Evolutionary conservation across 2,888 invertebrate genomes (phyloP), one percentile per base, ranked within the genome.

Genomic region (Ypsolopha sequella): DNA sequence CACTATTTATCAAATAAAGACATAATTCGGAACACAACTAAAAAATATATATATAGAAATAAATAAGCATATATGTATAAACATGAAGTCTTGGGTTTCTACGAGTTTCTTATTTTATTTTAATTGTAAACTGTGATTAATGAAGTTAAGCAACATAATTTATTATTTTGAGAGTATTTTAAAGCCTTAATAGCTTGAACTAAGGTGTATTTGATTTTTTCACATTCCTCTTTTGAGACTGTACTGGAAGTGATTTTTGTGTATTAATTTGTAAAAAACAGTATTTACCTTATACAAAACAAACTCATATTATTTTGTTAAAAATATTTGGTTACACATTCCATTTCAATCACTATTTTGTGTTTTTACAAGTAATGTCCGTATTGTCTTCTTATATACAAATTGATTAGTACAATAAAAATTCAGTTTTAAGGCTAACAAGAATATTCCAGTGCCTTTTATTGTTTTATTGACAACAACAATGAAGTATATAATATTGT

Each of bases 401-500:
- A 13, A 14, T 11, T 14, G 6, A 8, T 8, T 14, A 43, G 8
- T 43, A 13, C 13, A 43, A 13, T 7, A 34, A n/a, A 8, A 6
- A 46, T 34, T n/a, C 33, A 35, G 46, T 9, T 34, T 45, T 33
- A 6, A 35, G 45, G 33, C 45, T 45, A 33, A 44, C 11, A 41
- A 45, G 24, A 24, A 24, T 24, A 24, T 24, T 24, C 24, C 24
- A 24, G 34, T 45, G 14, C 43, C 45, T 46, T 48, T 39, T 10
- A 48, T 39, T 39, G 39, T 48, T 46, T 46, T 14, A 38, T 36
- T 33, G n/a, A 48, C 46, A 46, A 34, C 35, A 9, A 46, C 46
- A 46, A 35, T 34, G 8, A 47, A 47, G 14, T 36, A 14, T n/a
- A 36, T 62, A 63, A 59, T 65, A 59, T 66, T 58, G 57, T 59